Evolutionary conservation across 2,797 vertebrate genomes (phyloP).

Genomic region (Avahi laniger): DNA sequence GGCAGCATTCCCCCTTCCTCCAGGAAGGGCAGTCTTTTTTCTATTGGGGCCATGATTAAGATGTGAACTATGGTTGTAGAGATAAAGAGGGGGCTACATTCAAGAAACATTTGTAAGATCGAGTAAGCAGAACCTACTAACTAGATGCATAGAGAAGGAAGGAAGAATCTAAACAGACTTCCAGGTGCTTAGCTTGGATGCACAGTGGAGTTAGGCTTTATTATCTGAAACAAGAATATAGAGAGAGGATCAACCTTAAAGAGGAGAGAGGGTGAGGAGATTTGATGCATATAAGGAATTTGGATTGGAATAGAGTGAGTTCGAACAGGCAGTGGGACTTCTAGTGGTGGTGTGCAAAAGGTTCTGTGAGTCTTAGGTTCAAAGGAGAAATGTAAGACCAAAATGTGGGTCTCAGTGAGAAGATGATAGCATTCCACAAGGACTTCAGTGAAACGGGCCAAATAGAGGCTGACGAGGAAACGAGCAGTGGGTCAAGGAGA

Average conservation of each 20-base stretch:
- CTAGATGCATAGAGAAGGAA: background rate
- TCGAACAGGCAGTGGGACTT: background rate
- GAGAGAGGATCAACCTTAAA: background rate
- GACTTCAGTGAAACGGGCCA: background rate
- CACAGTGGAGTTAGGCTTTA: background rate
- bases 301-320: background rate
- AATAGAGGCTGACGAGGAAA: background rate
- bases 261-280: background rate
- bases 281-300: background rate
- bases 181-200: background rate
- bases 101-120: conserved; percentile 8
- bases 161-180: background rate
- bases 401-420: background rate
- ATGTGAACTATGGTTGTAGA: background rate
- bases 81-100: background rate
- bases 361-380: background rate
- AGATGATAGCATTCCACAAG: background rate
- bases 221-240: background rate
- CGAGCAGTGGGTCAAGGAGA: background rate
- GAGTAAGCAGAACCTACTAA: background rate
- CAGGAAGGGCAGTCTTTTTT: background rate
- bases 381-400: background rate
- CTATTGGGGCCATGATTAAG: background rate
- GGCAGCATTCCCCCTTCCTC: background rate
- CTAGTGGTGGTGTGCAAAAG: background rate